phyloP scores from a whole-genome alignment of 2,888 invertebrate species.

The Ichneumoninae sp. region DNA sequence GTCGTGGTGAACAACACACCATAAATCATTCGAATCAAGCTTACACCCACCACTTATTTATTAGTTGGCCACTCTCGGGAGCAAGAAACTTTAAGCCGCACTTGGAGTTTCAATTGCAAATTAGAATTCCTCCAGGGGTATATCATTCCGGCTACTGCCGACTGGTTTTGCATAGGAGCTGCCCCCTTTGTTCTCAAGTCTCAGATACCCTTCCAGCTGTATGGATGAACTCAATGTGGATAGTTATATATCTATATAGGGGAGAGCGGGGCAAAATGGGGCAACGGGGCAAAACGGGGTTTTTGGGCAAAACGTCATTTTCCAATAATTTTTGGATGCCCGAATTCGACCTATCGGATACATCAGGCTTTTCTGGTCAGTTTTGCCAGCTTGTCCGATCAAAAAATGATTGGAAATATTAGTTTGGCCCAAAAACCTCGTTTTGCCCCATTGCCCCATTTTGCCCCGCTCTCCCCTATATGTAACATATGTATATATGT shows the following conservation, averaged over 20 bases:
- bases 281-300: too few relatives aligned
- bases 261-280: too few relatives aligned
- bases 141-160: constrained; percentile 22
- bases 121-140: constrained; percentile 57
- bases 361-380: too few relatives aligned
- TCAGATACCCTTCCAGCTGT: neutral
- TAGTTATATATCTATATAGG: neutral
- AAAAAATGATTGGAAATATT: too few relatives aligned
- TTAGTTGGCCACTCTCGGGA: constrained; percentile 26
- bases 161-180: constrained; percentile 8
- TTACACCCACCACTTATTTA: constrained; percentile 19
- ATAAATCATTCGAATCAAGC: neutral
- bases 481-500: neutral
- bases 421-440: too few relatives aligned
- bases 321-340: too few relatives aligned
- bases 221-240: neutral
- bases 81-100: constrained; percentile 54
- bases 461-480: too few relatives aligned
- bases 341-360: too few relatives aligned
- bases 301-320: too few relatives aligned
- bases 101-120: constrained; percentile 58
- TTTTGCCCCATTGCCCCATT: too few relatives aligned
- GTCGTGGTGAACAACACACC: neutral
- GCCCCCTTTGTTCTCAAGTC: constrained; percentile 10
- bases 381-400: too few relatives aligned